phyloP scores from a whole-genome alignment of 2,797 vertebrate genomes.

The Mastacembelus armatus region DNA sequence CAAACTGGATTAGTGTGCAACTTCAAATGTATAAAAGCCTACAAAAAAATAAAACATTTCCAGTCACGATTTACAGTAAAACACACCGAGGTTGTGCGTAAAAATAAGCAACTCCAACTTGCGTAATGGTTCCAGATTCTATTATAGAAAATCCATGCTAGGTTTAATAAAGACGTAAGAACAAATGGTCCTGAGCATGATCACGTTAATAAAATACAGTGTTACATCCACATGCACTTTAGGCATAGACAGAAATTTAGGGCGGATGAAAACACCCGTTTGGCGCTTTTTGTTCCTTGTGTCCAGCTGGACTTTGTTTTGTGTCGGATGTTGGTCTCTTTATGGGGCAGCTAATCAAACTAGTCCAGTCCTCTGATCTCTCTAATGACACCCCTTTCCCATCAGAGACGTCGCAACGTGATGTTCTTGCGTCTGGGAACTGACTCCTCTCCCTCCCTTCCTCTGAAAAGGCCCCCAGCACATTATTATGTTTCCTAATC shows the following conservation, averaged over 20 bases:
- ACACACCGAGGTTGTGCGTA: slow-evolving; percentile 16
- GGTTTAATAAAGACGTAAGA: background rate
- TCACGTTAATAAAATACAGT: slow-evolving; percentile 17
- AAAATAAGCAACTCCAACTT: slow-evolving; percentile 37
- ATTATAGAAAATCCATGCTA: slow-evolving; percentile 15
- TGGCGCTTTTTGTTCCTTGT: background rate
- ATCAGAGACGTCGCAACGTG: slow-evolving; percentile 40
- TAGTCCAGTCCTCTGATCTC: background rate
- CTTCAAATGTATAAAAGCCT: background rate
- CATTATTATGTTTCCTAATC: slow-evolving; percentile 40
- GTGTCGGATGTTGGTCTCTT: slow-evolving; percentile 15
- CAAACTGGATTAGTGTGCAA: background rate
- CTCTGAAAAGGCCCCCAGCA: slow-evolving; percentile 12
- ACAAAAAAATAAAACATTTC: background rate
- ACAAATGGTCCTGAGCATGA: background rate
- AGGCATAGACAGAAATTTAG: background rate
- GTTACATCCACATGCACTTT: background rate
- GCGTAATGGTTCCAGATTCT: background rate
- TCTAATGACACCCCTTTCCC: slow-evolving; percentile 30
- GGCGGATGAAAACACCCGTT: background rate
- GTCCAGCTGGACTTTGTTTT: slow-evolving; percentile 9
- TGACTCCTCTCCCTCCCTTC: background rate
- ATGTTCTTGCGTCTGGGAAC: slow-evolving; percentile 38
- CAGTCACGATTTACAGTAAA: background rate
- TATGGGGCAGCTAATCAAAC: background rate